A percentile compares a stretch with the other conserved stretches of the same genome.
Conservation (phyloP, 2,113 vertebrate genomes). For the Vireo altiloquus region DNA sequence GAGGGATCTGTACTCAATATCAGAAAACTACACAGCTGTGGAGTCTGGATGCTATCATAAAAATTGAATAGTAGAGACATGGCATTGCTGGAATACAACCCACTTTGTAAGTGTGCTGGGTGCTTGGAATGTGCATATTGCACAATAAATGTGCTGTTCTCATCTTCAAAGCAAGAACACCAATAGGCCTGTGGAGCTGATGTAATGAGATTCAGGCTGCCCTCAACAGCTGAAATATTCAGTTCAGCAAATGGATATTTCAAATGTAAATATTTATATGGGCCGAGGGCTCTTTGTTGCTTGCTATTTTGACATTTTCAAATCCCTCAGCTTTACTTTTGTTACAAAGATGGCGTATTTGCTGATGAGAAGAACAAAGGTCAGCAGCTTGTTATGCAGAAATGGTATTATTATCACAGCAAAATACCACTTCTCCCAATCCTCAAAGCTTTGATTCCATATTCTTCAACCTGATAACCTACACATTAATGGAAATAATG, state of each 20-base stretch:
- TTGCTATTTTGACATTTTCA: conserved; percentile 55
- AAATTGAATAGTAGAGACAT: conserved; percentile 44
- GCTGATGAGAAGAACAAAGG: conserved; percentile 27
- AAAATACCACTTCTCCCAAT: conserved; percentile 12
- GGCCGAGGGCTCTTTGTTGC: conserved; percentile 42
- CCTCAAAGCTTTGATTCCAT: neutral
- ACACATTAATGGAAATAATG: neutral
- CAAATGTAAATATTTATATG: conserved; percentile 68
- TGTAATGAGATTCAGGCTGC: conserved; percentile 49
- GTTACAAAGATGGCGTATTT: conserved; percentile 38
- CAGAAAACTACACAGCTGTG: conserved; percentile 67
- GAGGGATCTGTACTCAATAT: conserved; percentile 40
- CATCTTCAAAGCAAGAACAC: conserved; percentile 58
- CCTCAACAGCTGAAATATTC: conserved; percentile 56
- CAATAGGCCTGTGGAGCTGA: conserved; percentile 11
- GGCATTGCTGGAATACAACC: conserved; percentile 57
- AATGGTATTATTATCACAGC: neutral
- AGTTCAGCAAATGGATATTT: conserved; percentile 54
- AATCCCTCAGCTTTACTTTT: conserved; percentile 38
- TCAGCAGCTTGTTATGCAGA: conserved; percentile 45
- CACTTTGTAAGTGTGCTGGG: conserved; percentile 10
- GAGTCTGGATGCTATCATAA: conserved; percentile 58
- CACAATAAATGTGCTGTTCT: conserved; percentile 46
- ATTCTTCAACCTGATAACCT: neutral
- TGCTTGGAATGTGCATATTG: conserved; percentile 42